Evolutionary conservation across 92 coral and sea anemone species (phyloP).

Genomic region (Siderastrea siderea): DNA sequence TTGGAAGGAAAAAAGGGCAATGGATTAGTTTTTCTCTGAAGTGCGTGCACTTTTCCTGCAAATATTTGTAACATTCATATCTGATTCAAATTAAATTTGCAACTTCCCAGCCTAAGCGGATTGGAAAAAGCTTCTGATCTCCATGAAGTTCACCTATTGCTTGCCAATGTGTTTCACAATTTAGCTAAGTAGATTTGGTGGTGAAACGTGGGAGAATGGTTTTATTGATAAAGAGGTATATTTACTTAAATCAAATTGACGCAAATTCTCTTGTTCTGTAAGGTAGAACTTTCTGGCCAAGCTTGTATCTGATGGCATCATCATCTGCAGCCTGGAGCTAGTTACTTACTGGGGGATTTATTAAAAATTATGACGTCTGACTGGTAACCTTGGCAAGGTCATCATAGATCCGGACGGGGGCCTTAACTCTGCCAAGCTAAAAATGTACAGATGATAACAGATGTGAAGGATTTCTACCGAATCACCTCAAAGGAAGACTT

Average conservation of each 20-base stretch:
- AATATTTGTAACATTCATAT: not conserved
- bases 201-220: not conserved
- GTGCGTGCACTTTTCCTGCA: not conserved
- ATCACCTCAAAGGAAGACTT: not conserved
- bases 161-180: not conserved
- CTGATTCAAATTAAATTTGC: not conserved
- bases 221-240: not conserved
- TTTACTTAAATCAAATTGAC: not conserved
- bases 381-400: slow-evolving; percentile 1
- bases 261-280: too few relatives aligned
- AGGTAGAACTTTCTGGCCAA: not conserved
- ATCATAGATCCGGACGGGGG: not conserved
- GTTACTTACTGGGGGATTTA: not conserved
- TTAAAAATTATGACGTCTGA: not conserved
- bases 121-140: not conserved
- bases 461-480: too few relatives aligned
- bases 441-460: not conserved
- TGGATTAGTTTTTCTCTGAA: not conserved
- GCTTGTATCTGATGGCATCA: not conserved
- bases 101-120: not conserved
- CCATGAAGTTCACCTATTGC: not conserved
- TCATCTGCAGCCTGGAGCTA: not conserved
- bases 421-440: slow-evolving; percentile 6
- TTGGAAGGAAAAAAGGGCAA: too few relatives aligned
- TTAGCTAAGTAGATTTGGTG: not conserved